A percentile compares a stretch with the other conserved stretches of the same genome.
phyloP scores from a whole-genome alignment of 2,113 vertebrate species.

The Glaucidium brasilianum region DNA sequence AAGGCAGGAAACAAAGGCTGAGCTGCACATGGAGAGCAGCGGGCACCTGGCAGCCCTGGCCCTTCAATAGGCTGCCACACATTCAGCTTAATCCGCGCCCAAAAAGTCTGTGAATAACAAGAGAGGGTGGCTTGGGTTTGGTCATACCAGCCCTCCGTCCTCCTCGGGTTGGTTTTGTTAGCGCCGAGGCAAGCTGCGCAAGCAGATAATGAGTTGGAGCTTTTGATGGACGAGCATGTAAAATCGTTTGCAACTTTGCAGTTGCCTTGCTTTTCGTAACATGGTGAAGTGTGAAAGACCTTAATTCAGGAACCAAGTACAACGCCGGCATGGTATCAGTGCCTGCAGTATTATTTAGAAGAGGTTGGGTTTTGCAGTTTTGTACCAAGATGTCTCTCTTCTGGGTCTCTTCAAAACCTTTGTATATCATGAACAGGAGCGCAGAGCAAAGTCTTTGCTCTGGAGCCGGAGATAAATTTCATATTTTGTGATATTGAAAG shows the following conservation, averaged over 20 bases:
- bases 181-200: not conserved
- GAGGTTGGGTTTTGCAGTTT: not conserved
- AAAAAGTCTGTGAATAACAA: not conserved
- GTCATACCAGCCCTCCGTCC: not conserved
- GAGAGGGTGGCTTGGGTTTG: not conserved
- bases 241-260: not conserved
- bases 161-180: not conserved
- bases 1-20: slow-evolving; percentile 54
- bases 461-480: not conserved
- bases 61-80: not conserved
- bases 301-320: rapidly evolving
- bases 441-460: not conserved
- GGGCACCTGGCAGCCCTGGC: slow-evolving; percentile 38
- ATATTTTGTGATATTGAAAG: not conserved
- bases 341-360: not conserved
- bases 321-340: rapidly evolving
- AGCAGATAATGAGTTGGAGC: not conserved
- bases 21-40: slow-evolving; percentile 16
- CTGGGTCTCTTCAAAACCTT: not conserved
- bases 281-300: not conserved
- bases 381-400: not conserved
- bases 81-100: not conserved
- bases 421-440: not conserved
- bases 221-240: not conserved
- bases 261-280: not conserved